phyloP scores from a whole-genome alignment of 2,113 vertebrate genomes.

The Theristicus caerulescens region DNA sequence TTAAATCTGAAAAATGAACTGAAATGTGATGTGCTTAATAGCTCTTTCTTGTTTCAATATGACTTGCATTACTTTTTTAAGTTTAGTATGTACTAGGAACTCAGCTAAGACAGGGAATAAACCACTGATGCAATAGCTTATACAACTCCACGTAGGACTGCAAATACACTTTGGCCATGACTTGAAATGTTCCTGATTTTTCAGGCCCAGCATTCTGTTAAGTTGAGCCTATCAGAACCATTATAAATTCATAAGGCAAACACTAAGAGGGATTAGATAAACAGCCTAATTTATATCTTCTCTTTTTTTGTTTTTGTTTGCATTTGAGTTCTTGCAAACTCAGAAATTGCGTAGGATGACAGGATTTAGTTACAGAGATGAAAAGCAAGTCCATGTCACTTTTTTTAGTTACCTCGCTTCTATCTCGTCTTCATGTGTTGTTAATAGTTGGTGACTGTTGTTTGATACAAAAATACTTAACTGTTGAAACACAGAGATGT shows the following conservation, averaged over 20 bases:
- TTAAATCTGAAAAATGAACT: constrained; percentile 22
- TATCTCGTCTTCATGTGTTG: not conserved
- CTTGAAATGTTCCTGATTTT: constrained; percentile 1
- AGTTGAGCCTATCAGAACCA: not conserved
- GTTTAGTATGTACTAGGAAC: not conserved
- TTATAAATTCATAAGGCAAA: not conserved
- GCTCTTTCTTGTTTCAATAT: not conserved
- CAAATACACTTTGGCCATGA: not conserved
- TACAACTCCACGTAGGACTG: not conserved
- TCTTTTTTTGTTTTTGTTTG: not conserved
- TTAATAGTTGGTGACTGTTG: not conserved
- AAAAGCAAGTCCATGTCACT: not conserved
- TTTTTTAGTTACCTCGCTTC: not conserved
- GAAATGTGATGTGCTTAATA: not conserved
- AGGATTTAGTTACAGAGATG: not conserved
- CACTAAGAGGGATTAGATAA: not conserved
- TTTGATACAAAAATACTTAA: not conserved
- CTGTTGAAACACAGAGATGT: not conserved
- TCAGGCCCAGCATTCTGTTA: not conserved
- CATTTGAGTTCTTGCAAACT: not conserved
- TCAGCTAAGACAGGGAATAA: not conserved
- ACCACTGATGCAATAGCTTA: not conserved
- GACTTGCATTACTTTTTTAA: not conserved
- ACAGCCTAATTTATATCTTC: not conserved
- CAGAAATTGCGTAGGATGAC: not conserved